phyloP scores from a whole-genome alignment of 2,797 vertebrate genomes.

The Typhlichthys subterraneus region DNA sequence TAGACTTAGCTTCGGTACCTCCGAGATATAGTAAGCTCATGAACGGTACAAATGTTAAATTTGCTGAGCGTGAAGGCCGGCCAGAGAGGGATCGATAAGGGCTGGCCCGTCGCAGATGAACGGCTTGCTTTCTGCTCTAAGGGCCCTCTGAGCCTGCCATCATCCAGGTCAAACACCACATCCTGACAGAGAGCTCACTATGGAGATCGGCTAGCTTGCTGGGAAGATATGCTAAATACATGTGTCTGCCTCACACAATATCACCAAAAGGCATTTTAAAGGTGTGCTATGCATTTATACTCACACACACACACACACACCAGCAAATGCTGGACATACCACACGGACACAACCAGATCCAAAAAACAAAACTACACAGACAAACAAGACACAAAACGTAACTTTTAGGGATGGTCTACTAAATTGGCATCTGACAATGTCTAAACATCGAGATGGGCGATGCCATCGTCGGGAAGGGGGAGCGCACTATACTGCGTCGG shows the following conservation, averaged over 20 bases:
- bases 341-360: no score
- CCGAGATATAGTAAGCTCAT: slow-evolving; percentile 24
- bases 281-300: not conserved
- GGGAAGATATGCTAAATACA: no score
- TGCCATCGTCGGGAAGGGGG: no score
- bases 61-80: slow-evolving; percentile 40
- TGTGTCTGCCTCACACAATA: not conserved
- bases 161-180: slow-evolving; percentile 25
- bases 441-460: no score
- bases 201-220: no score
- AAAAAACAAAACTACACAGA: not conserved
- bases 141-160: slow-evolving; percentile 2
- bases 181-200: not conserved
- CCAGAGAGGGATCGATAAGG: slow-evolving; percentile 20
- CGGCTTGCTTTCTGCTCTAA: slow-evolving; percentile 9
- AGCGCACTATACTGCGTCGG: no score
- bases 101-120: slow-evolving; percentile 17
- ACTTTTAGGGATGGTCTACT: no score
- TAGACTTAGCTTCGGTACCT: slow-evolving; percentile 8
- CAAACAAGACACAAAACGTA: not conserved
- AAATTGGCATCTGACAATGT: no score
- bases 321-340: not conserved
- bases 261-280: not conserved
- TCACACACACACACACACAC: slow-evolving; percentile 1
- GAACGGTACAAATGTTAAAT: slow-evolving; percentile 39